phyloP scores from a whole-genome alignment of 2,113 vertebrate genomes.

The Onychostruthus taczanowskii region DNA sequence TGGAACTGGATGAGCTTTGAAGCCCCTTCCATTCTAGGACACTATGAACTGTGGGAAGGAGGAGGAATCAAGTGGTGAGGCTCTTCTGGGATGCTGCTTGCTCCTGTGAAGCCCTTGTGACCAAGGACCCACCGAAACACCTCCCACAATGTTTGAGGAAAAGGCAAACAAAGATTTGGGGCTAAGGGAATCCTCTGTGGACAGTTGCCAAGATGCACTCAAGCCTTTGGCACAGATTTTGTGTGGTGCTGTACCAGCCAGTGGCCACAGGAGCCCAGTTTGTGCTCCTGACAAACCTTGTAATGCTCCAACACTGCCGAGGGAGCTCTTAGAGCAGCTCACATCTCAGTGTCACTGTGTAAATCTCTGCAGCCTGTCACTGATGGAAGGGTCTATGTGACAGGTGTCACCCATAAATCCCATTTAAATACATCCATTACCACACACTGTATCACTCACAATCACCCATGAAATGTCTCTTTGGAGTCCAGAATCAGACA shows the following conservation, averaged over 20 bases:
- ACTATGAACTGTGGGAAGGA: background rate
- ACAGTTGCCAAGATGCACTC: background rate
- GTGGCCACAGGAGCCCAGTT: background rate
- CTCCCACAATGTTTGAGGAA: background rate
- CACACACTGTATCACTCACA: slow-evolving; percentile 43
- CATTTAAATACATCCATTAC: slow-evolving; percentile 52
- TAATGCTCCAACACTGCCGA: background rate
- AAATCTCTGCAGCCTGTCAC: slow-evolving; percentile 51
- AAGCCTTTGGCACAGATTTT: background rate
- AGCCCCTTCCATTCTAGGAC: background rate
- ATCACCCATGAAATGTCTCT: slow-evolving; percentile 46
- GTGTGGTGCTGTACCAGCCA: background rate
- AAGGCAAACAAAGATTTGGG: background rate
- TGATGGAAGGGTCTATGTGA: slow-evolving; percentile 43
- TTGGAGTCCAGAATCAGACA: slow-evolving; percentile 35
- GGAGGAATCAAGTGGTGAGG: rapidly evolving
- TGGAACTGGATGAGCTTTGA: rapidly evolving
- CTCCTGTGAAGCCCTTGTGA: background rate
- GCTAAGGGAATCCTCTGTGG: background rate
- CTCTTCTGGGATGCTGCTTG: background rate
- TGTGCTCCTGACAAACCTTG: background rate
- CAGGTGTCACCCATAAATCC: slow-evolving; percentile 64
- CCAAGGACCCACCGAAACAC: background rate
- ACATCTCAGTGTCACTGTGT: slow-evolving; percentile 11
- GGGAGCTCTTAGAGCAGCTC: background rate